A percentile compares a stretch with the other conserved stretches of the same genome.
These are phyloP conservation scores for Podarcis cretensis DNA, from an alignment of 2,113 vertebrate species.

Conservation along the genomic window DNA sequence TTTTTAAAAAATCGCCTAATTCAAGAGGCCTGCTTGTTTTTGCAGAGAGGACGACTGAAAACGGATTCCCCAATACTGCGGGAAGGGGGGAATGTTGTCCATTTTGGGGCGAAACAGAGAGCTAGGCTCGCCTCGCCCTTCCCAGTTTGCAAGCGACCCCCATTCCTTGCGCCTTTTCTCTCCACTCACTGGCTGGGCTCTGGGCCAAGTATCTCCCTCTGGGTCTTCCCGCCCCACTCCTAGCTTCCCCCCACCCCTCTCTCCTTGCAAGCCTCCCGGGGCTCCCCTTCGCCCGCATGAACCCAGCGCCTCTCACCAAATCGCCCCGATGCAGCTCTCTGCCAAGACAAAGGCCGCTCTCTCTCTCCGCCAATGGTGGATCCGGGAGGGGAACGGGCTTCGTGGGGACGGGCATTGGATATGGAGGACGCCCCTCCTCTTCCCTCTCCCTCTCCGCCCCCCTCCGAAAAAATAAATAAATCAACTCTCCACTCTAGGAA, in stretches of 20 bases:
- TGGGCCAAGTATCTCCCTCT: neutral
- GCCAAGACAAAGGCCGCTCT: neutral
- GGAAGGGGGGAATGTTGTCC: neutral
- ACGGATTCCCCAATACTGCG: neutral
- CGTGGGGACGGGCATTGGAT: neutral
- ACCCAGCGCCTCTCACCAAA: neutral
- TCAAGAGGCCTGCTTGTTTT: no score
- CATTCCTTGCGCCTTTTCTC: neutral
- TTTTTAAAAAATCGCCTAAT: no score
- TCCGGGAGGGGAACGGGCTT: neutral
- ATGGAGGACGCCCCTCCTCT: neutral
- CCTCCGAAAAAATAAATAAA: no score
- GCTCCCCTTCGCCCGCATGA: neutral
- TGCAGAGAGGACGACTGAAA: no score
- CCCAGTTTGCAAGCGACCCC: neutral
- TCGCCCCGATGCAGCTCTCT: neutral
- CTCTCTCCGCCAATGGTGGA: neutral
- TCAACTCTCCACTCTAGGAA: neutral
- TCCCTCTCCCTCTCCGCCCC: neutral
- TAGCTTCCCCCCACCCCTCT: neutral
- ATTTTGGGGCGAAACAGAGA: neutral
- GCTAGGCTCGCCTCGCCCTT: neutral
- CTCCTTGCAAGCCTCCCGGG: neutral
- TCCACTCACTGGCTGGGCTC: neutral
- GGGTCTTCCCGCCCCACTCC: neutral